A percentile compares a stretch with the other conserved stretches of the same genome.
Conservation (phyloP, 2,888 invertebrate species). For the Dasypogon diadema region DNA sequence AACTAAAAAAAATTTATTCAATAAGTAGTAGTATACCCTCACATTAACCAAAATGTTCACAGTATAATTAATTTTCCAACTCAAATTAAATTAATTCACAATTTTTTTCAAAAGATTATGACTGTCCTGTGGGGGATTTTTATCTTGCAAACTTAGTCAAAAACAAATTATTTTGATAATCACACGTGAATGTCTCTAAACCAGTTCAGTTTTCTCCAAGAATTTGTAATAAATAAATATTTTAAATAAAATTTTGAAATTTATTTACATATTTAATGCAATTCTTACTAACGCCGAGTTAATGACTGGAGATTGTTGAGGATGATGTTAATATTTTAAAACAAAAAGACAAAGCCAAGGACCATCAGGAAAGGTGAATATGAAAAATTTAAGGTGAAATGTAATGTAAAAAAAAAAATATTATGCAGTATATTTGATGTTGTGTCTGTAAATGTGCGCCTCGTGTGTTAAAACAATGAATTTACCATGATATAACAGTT, state of each 20-base stretch:
- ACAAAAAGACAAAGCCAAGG: conserved; percentile 48
- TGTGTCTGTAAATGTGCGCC: not conserved
- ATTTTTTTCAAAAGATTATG: too few relatives aligned
- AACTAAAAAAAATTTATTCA: too few relatives aligned
- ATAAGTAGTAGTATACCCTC: too few relatives aligned
- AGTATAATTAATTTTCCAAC: too few relatives aligned
- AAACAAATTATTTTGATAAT: not conserved
- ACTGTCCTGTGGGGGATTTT: too few relatives aligned
- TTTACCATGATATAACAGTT: too few relatives aligned
- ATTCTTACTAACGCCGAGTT: conserved; percentile 61
- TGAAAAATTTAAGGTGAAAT: conserved; percentile 2
- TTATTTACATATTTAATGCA: conserved; percentile 49
- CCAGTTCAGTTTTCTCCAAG: not conserved
- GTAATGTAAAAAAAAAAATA: conserved; percentile 13
- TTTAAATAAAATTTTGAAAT: conserved; percentile 5
- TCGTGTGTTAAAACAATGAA: not conserved
- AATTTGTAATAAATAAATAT: not conserved
- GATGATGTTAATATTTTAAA: conserved; percentile 55
- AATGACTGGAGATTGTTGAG: conserved; percentile 63
- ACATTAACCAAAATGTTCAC: too few relatives aligned
- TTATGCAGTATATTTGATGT: not conserved
- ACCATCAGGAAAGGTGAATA: conserved; percentile 11
- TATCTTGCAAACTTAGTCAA: too few relatives aligned
- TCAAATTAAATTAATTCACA: too few relatives aligned
- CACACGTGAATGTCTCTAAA: not conserved